Base-by-base conservation (phyloP, 2,888 invertebrate species). In the Ichneumoninae sp. region DNA sequence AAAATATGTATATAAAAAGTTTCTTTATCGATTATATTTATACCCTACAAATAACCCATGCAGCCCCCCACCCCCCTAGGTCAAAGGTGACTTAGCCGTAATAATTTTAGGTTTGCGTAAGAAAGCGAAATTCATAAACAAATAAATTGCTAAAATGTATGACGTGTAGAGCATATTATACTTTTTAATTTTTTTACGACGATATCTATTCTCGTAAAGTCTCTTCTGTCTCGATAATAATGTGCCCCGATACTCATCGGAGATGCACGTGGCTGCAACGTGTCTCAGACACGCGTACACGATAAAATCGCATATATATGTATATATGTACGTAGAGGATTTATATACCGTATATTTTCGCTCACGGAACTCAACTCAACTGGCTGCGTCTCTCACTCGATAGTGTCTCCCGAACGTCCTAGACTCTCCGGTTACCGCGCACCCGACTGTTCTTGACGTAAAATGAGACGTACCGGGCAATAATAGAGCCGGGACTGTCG, bases 401-500 rank as follows among this genome's bases (percentile, higher is more conserved):
- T 70, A 52, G 52, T 70, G 70, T 70, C 70, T 33, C 22, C 30
- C 26, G 33, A 26, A 16, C 33, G 62, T 57, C 40, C 22, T 22
- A 69, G 71, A 47, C 57, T 22, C 70, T 22, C 44, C 40, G 47
- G 69, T 62, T 47, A 76, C 65, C 60, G 70, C 71, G 71, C 26
- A 54, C 75, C 76, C 62, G 71, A 68, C 52, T 85, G 85, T 79
- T 70, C 68, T 82, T 85, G 85, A 85, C 85, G 77, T 85, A 82
- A 83, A 85, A 85, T 82, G 85, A 85, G 77, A 85, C 69, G 80
- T 62, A 71, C 74, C 80, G n/a, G 54, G 44, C 68, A 82, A 85
- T 83, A 85, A 85, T 85, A 77, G 79, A 82, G 80, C 80, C 76
- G 68, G 80, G 66, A 54, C 36, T 22, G 52, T 72, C 57, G 57